Conservation (phyloP, 2,888 invertebrate genomes). For the Polietes domitor region DNA sequence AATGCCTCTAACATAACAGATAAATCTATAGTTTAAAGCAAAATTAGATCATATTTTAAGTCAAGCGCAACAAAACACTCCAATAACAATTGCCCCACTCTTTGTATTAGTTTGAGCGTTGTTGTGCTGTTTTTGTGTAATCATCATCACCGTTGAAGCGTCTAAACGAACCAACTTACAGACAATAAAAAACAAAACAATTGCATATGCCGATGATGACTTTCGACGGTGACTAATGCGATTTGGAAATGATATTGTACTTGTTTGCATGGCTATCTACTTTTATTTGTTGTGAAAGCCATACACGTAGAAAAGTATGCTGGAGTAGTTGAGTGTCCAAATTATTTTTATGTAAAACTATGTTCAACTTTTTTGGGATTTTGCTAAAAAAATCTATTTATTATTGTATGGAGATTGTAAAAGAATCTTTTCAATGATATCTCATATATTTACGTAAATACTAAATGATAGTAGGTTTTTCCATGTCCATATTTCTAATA, state of each 20-base stretch:
- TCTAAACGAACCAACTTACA: constrained; percentile 51
- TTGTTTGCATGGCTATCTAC: constrained; percentile 22
- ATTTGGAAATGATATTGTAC: constrained; percentile 46
- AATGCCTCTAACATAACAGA: neutral
- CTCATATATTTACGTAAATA: too few relatives aligned
- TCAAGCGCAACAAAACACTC: constrained; percentile 44
- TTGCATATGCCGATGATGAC: neutral
- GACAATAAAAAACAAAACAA: neutral
- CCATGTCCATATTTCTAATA: too few relatives aligned
- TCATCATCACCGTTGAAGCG: constrained; percentile 55
- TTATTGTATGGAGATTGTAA: too few relatives aligned
- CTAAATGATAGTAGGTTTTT: too few relatives aligned
- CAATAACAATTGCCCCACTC: constrained; percentile 9
- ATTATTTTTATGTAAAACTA: too few relatives aligned
- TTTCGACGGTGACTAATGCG: constrained; percentile 46
- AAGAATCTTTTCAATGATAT: too few relatives aligned
- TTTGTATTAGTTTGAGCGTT: neutral
- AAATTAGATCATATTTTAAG: constrained; percentile 35
- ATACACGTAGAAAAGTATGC: neutral
- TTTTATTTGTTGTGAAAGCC: neutral
- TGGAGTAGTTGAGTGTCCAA: neutral
- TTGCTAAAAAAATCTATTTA: too few relatives aligned
- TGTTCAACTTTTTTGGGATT: too few relatives aligned
- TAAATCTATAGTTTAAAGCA: constrained; percentile 44
- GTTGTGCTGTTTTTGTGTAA: constrained; percentile 41